Conservation (phyloP, 2,113 vertebrate genomes). For the Craseonycteris thonglongyai region DNA sequence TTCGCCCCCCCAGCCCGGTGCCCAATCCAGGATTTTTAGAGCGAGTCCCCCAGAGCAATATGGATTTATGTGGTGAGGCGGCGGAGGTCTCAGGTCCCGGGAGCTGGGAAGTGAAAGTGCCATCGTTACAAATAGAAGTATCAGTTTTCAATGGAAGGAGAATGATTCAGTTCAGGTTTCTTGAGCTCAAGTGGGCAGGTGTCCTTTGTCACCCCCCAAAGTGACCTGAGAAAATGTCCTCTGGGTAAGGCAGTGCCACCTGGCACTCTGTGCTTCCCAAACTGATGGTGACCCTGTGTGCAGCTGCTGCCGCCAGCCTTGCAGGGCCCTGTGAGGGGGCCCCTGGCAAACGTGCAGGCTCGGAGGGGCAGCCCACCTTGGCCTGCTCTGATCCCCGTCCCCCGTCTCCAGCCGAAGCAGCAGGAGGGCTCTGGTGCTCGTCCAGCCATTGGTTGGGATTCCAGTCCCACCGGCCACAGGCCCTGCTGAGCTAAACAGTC, state of each 20-base stretch:
- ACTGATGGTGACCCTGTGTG: fast-evolving
- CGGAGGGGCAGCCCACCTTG: no score
- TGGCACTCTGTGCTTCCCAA: fast-evolving
- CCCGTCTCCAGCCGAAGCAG: not conserved
- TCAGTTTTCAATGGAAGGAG: not conserved
- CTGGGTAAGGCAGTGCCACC: no score
- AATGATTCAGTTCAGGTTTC: not conserved
- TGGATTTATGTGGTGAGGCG: not conserved
- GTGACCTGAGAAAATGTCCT: not conserved
- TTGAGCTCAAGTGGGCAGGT: not conserved
- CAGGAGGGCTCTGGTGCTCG: not conserved
- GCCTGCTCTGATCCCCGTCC: not conserved
- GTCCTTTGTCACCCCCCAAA: not conserved
- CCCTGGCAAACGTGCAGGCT: fast-evolving
- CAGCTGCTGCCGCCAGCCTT: no score
- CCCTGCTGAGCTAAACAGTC: not conserved
- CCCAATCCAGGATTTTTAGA: fast-evolving
- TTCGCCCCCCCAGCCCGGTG: not conserved
- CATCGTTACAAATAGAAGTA: not conserved
- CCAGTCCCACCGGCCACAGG: not conserved
- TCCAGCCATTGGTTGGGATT: not conserved
- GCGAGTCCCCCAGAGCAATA: not conserved
- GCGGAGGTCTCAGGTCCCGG: not conserved
- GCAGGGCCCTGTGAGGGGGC: not conserved
- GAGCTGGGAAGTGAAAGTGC: not conserved